phyloP scores from a whole-genome alignment of 2,888 invertebrate species.

The Amblyteles armatorius region DNA sequence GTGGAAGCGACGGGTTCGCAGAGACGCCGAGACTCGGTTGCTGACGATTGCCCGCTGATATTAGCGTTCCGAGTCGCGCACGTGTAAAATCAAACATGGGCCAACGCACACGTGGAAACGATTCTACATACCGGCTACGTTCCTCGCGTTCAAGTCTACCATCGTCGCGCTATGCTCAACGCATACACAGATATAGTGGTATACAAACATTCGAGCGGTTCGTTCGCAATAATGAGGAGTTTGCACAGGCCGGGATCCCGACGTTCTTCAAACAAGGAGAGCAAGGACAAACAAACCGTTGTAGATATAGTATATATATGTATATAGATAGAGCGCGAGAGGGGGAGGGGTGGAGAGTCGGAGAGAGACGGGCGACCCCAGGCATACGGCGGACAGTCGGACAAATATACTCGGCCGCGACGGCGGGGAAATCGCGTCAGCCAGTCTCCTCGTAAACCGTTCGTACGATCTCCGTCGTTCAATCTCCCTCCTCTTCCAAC shows the following conservation, averaged over 20 bases:
- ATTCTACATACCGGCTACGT: neutral
- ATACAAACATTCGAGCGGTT: slow-evolving; percentile 53
- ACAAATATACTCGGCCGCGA: slow-evolving; percentile 76
- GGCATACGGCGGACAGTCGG: slow-evolving; percentile 75
- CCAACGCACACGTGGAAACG: slow-evolving; percentile 9
- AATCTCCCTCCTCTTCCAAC: slow-evolving; percentile 15
- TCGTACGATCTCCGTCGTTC: slow-evolving; percentile 33
- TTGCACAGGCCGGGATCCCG: slow-evolving; percentile 82
- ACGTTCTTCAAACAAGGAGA: slow-evolving; percentile 83
- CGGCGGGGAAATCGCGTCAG: slow-evolving; percentile 22
- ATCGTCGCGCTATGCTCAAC: slow-evolving; percentile 24
- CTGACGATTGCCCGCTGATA: slow-evolving; percentile 43
- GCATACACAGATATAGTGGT: slow-evolving; percentile 40
- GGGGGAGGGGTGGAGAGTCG: neutral
- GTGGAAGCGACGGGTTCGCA: slow-evolving; percentile 7
- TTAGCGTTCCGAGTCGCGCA: slow-evolving; percentile 29
- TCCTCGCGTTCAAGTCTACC: neutral
- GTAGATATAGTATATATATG: slow-evolving; percentile 30
- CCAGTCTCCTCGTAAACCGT: slow-evolving; percentile 22
- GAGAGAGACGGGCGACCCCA: slow-evolving; percentile 10
- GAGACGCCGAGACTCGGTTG: slow-evolving; percentile 21
- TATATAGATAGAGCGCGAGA: neutral
- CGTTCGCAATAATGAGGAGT: slow-evolving; percentile 83
- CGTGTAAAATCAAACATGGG: slow-evolving; percentile 58
- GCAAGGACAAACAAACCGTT: slow-evolving; percentile 80